phyloP scores from a whole-genome alignment of 2,113 vertebrate genomes.

The Lophochroa leadbeateri region DNA sequence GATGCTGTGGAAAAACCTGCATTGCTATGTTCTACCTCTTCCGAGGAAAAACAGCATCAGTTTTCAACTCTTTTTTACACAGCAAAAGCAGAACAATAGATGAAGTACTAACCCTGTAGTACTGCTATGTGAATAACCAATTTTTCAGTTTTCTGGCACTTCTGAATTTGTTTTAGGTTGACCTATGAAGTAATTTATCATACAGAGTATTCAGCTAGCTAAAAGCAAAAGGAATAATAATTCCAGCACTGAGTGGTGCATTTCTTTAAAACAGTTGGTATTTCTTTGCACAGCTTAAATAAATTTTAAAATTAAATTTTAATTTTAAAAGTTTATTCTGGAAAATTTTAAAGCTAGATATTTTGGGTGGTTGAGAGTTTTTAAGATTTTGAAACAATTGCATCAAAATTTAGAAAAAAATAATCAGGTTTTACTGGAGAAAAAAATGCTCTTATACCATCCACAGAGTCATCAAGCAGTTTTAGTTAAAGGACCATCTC shows the following conservation, averaged over 20 bases:
- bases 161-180: constrained; percentile 3
- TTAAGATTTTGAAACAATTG: background rate
- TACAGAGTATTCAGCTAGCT: background rate
- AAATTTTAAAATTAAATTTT: background rate
- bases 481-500: background rate
- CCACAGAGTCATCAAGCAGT: background rate
- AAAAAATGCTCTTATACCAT: background rate
- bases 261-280: background rate
- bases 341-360: background rate
- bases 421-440: background rate
- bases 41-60: background rate
- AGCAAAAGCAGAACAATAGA: background rate
- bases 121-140: background rate
- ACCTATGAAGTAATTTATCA: background rate
- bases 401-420: background rate
- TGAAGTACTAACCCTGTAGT: background rate
- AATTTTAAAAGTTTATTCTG: background rate
- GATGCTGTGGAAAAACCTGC: background rate
- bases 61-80: background rate
- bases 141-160: constrained; percentile 7
- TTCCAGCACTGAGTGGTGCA: background rate
- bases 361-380: background rate
- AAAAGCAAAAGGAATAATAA: background rate
- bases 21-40: background rate
- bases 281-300: background rate